phyloP scores from a whole-genome alignment of 2,113 vertebrate genomes.

The Neotragus pygmaeus region DNA sequence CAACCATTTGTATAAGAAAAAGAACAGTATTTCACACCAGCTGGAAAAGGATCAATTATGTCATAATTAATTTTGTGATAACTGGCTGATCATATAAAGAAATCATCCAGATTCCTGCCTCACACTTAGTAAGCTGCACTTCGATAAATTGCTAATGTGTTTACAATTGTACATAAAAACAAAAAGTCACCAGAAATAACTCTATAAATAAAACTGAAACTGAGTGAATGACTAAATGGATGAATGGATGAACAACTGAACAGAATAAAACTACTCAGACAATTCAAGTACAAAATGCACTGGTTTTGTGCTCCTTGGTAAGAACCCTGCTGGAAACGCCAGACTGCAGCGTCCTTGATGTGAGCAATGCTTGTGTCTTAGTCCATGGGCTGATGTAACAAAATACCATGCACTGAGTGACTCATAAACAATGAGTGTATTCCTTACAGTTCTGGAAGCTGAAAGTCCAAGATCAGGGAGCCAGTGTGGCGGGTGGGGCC shows the following conservation, averaged over 20 bases:
- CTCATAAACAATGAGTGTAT: neutral
- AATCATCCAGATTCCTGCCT: neutral
- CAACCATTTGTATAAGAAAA: neutral
- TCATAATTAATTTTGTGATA: neutral
- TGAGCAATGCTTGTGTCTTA: neutral
- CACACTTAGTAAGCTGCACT: neutral
- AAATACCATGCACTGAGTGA: neutral
- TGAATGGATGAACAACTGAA: neutral
- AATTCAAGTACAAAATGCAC: neutral
- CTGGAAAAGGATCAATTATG: neutral
- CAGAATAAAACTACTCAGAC: neutral
- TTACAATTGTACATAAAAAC: neutral
- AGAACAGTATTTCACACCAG: neutral
- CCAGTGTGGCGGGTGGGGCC: neutral
- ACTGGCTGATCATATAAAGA: neutral
- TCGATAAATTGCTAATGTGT: neutral
- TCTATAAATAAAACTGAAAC: neutral
- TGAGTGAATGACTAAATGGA: neutral
- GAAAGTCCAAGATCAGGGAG: neutral
- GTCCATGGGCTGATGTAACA: neutral
- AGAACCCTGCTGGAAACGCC: neutral
- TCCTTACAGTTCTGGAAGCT: neutral
- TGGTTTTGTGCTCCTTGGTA: neutral
- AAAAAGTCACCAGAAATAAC: neutral
- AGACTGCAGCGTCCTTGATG: neutral